Evolutionary conservation across 2,888 invertebrate species (phyloP).

Genomic region (Chorisops tibialis): DNA sequence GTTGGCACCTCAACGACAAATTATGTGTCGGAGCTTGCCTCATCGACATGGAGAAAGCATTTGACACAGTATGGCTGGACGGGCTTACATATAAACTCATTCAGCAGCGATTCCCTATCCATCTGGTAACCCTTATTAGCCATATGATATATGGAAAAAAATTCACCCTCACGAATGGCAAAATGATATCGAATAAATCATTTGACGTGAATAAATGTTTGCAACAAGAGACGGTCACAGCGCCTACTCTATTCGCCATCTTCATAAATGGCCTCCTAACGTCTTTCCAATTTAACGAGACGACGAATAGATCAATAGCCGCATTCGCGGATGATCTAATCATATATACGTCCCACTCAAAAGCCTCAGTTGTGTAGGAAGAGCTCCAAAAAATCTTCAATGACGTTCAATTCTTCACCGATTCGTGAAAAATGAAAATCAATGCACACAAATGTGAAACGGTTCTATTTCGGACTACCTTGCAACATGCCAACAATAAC

Average conservation of each 20-base stretch:
- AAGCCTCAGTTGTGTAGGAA: neutral
- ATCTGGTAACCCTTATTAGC: slow-evolving; percentile 34
- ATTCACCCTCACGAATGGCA: neutral
- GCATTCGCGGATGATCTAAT: slow-evolving; percentile 17
- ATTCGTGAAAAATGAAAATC: neutral
- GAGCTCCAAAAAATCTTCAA: slow-evolving; percentile 1
- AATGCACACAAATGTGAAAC: no score
- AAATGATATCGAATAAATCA: neutral
- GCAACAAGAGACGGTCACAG: slow-evolving; percentile 8
- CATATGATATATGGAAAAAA: neutral
- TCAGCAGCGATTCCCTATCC: slow-evolving; percentile 31
- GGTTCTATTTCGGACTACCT: neutral
- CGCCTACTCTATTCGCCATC: slow-evolving; percentile 1
- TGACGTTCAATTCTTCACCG: neutral
- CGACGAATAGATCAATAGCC: neutral
- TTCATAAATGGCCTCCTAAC: neutral
- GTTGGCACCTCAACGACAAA: neutral
- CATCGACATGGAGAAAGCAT: slow-evolving; percentile 22
- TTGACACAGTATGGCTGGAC: slow-evolving; percentile 33
- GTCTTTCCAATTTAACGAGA: neutral
- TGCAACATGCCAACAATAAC: neutral
- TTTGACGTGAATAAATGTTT: neutral
- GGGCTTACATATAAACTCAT: slow-evolving; percentile 35
- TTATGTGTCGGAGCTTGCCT: neutral
- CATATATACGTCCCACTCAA: neutral